Evolutionary conservation across 2,888 invertebrate genomes (phyloP).

Genomic region (Sthenelais limicola): DNA sequence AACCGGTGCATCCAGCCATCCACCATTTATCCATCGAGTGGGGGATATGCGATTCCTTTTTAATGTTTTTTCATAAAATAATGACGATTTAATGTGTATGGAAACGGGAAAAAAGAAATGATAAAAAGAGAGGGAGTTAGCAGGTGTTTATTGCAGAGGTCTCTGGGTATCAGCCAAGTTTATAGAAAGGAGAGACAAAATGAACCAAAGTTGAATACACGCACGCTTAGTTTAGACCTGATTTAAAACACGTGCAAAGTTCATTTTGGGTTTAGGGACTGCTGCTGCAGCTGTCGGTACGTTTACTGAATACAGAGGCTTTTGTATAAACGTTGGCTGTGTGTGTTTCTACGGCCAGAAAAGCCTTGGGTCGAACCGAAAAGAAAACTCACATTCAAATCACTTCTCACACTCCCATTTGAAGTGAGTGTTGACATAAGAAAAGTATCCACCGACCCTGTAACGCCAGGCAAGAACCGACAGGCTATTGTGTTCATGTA

Average conservation of each 20-base stretch:
- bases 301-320: slow-evolving; percentile 24
- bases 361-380: slow-evolving; percentile 6
- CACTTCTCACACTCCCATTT: slow-evolving; percentile 34
- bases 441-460: slow-evolving; percentile 16
- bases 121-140: too few species aligned
- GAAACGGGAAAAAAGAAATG: too few species aligned
- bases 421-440: slow-evolving; percentile 32
- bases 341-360: neutral
- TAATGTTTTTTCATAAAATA: too few species aligned
- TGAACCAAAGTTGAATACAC: neutral
- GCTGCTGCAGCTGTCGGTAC: slow-evolving; percentile 18
- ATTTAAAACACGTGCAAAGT: slow-evolving; percentile 28
- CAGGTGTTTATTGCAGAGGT: too few species aligned
- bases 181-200: too few species aligned
- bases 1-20: too few species aligned
- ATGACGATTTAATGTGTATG: too few species aligned
- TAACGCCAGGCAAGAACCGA: neutral
- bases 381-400: slow-evolving; percentile 21
- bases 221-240: slow-evolving; percentile 12
- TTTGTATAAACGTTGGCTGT: neutral
- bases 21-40: too few species aligned
- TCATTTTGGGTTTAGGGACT: slow-evolving; percentile 2
- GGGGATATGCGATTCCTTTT: too few species aligned
- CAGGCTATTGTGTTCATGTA: slow-evolving; percentile 9
- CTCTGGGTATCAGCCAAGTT: too few species aligned